These are phyloP conservation scores for Brachionus koreanus DNA, from an alignment of 1,140 invertebrate genomes.

Conservation along the genomic window DNA sequence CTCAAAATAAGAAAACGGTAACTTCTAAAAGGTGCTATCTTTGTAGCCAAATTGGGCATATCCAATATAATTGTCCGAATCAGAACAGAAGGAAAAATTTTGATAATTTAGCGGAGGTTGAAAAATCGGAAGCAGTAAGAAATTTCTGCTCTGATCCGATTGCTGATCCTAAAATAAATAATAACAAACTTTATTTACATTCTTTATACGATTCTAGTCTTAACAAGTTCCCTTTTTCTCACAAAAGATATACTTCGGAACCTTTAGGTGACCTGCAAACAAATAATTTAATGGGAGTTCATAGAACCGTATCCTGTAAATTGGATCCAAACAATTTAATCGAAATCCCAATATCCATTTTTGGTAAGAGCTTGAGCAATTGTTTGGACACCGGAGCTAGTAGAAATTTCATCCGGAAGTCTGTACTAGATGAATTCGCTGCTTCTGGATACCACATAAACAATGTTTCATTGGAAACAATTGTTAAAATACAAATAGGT, in stretches of 20 bases:
- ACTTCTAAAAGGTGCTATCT: background rate
- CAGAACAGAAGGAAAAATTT: background rate
- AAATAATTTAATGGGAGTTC: background rate
- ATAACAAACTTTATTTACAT: background rate
- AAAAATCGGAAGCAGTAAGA: background rate
- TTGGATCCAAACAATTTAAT: background rate
- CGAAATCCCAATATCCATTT: background rate
- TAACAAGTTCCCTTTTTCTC: background rate
- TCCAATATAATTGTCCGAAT: background rate
- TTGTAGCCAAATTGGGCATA: background rate
- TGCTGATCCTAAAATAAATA: background rate
- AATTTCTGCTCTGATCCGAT: background rate
- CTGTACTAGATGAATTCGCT: background rate
- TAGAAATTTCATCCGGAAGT: background rate
- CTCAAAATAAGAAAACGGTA: background rate
- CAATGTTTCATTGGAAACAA: background rate
- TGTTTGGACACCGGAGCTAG: background rate
- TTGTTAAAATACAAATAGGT: background rate
- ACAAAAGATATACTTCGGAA: background rate
- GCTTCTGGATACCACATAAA: background rate
- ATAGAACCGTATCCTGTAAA: background rate
- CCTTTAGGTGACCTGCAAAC: background rate
- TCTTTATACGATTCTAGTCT: background rate
- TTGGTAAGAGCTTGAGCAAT: background rate
- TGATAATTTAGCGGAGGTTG: background rate